Conservation (phyloP, 2,113 vertebrate species). For the Zosterops japonicus region DNA sequence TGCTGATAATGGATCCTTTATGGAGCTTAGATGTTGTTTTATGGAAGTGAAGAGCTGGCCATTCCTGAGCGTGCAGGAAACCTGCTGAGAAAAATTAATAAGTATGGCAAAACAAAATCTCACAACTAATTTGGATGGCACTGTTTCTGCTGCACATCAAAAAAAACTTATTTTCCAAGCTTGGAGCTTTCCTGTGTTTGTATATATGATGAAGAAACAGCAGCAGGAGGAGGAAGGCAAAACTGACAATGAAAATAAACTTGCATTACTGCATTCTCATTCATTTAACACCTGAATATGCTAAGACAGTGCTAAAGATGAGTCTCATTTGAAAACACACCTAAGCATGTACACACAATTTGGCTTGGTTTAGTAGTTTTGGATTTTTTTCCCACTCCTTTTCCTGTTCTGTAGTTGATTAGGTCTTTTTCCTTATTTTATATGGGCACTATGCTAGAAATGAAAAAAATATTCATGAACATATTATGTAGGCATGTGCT, state of each 20-base stretch:
- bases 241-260: neutral
- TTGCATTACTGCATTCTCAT: neutral
- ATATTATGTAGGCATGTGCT: neutral
- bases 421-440: neutral
- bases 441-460: neutral
- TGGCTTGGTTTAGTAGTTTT: neutral
- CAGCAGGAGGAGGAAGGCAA: neutral
- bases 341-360: neutral
- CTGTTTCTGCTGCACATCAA: neutral
- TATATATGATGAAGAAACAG: neutral
- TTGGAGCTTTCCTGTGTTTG: neutral
- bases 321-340: neutral
- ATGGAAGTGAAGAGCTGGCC: neutral
- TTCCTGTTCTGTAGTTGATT: neutral
- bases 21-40: neutral
- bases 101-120: neutral
- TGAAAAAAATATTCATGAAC: neutral
- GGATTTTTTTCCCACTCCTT: neutral
- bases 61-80: neutral
- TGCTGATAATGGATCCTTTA: neutral
- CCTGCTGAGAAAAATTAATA: neutral
- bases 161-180: neutral
- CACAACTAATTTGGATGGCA: neutral
- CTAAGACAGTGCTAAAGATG: neutral
- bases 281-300: neutral